Evolutionary conservation across 2,888 invertebrate genomes (phyloP).

Genomic region (Tetragonula carbonaria): DNA sequence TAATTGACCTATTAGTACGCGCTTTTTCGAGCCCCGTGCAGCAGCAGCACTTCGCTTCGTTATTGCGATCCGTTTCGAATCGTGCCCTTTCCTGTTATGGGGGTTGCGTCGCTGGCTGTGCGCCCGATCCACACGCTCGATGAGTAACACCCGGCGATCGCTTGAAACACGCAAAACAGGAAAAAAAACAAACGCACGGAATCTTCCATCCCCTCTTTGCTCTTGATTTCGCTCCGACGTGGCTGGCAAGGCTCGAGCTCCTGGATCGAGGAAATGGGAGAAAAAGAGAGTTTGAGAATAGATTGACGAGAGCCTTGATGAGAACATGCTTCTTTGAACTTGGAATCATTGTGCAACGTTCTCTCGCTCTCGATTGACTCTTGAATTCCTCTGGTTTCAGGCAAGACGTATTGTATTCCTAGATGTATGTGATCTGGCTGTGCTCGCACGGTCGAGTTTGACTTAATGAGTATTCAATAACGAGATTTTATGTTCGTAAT

Average conservation of each 20-base stretch:
- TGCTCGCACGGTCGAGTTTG: no score
- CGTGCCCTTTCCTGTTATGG: constrained; percentile 16
- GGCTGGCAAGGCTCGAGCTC: neutral
- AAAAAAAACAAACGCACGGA: neutral
- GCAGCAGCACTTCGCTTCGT: constrained; percentile 33
- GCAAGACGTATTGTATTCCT: neutral
- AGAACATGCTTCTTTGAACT: neutral
- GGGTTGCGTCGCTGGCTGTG: neutral
- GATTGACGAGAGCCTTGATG: neutral
- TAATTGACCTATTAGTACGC: constrained; percentile 54
- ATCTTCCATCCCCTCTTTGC: neutral
- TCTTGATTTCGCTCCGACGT: neutral
- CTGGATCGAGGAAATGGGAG: neutral
- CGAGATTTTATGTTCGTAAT: no score
- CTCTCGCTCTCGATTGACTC: neutral
- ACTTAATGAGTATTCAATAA: no score
- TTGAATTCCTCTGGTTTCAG: neutral
- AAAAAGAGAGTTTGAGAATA: neutral
- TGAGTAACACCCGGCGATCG: constrained; percentile 24
- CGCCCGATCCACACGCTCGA: constrained; percentile 9
- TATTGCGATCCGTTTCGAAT: constrained; percentile 43
- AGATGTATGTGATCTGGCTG: neutral
- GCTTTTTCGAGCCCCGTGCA: constrained; percentile 43
- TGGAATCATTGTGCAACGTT: neutral
- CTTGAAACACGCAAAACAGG: neutral